Evolutionary conservation across 2,797 vertebrate genomes (phyloP).

Genomic region (Mus caroli): DNA sequence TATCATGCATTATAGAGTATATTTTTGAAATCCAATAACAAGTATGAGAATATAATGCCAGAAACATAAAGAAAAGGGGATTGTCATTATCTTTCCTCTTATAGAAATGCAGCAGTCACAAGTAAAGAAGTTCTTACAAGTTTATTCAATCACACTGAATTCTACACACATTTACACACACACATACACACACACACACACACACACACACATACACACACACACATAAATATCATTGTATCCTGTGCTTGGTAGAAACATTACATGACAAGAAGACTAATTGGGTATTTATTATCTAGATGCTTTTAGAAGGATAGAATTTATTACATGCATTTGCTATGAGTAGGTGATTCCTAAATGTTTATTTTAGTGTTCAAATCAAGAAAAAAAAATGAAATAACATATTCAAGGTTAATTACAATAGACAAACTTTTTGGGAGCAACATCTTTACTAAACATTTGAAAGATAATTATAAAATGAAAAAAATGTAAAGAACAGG

Average conservation of each 20-base stretch:
- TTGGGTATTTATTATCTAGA: neutral
- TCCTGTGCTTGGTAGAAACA: neutral
- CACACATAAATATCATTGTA: neutral
- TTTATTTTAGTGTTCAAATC: neutral
- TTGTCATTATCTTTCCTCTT: neutral
- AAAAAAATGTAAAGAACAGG: neutral
- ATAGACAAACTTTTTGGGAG: neutral
- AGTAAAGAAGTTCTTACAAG: neutral
- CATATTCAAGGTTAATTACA: neutral
- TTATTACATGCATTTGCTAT: neutral
- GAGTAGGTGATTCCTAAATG: neutral
- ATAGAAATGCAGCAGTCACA: neutral
- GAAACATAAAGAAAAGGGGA: neutral
- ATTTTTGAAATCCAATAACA: neutral
- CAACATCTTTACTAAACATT: neutral
- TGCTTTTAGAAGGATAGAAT: neutral
- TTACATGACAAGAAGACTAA: neutral
- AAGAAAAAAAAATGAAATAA: neutral
- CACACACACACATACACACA: neutral
- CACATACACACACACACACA: neutral
- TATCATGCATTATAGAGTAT: neutral
- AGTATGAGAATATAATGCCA: neutral
- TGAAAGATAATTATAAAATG: neutral
- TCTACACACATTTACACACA: neutral
- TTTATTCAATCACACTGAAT: neutral